Evolutionary conservation across 2,113 vertebrate genomes (phyloP).

Genomic region (Glareola pratincola): DNA sequence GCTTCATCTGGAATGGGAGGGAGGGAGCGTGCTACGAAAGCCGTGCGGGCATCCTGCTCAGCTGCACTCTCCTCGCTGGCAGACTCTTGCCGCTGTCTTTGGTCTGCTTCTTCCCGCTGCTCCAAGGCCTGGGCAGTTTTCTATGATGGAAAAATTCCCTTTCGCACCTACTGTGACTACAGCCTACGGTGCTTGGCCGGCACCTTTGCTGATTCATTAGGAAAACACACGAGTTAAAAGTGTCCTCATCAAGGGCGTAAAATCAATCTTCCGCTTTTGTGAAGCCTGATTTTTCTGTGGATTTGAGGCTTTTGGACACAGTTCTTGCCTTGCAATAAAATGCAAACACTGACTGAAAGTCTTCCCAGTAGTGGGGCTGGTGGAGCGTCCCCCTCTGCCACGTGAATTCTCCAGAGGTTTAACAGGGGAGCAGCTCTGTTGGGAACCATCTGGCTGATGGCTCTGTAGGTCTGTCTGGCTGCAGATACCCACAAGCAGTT

Average conservation of each 20-base stretch:
- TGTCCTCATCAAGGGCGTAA: fast-evolving
- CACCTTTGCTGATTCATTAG: neutral
- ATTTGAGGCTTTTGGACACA: neutral
- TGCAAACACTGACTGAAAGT: neutral
- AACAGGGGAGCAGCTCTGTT: fast-evolving
- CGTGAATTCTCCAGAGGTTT: neutral
- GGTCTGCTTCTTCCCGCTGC: neutral
- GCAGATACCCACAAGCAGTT: neutral
- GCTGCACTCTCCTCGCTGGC: neutral
- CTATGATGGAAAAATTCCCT: neutral
- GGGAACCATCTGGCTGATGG: neutral
- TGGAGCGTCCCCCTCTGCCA: neutral
- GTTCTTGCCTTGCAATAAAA: neutral
- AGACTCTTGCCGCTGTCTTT: neutral
- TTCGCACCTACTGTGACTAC: neutral
- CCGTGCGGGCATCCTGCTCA: neutral
- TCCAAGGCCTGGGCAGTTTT: neutral
- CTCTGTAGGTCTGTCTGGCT: neutral
- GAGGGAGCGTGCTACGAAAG: neutral
- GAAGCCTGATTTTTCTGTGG: neutral
- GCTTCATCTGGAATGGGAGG: neutral
- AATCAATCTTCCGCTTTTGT: neutral
- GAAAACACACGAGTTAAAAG: neutral
- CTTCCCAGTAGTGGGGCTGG: neutral
- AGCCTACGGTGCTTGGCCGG: neutral